A percentile compares a stretch with the other conserved stretches of the same genome.
These are phyloP conservation scores for Meleagris gallopavo DNA, from an alignment of 2,113 vertebrate species.

Conservation along the genomic window DNA sequence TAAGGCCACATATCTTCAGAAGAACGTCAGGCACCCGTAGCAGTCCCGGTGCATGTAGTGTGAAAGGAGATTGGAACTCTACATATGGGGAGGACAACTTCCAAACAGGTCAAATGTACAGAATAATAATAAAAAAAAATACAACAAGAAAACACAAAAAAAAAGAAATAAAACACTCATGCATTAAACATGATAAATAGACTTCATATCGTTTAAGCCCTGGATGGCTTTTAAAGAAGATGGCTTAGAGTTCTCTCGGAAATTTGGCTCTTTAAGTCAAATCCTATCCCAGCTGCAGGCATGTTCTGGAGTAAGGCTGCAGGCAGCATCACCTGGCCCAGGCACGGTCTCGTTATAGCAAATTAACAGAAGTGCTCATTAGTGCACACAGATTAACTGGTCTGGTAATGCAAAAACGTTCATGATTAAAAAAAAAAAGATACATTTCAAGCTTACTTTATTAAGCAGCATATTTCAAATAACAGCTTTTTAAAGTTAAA, in stretches of 20 bases:
- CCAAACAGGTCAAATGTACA: constrained; percentile 72
- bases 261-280: constrained; percentile 57
- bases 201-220: constrained; percentile 78
- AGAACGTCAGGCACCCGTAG: constrained; percentile 39
- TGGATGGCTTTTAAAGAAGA: constrained; percentile 71
- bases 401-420: constrained; percentile 74
- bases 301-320: neutral
- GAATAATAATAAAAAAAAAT: neutral
- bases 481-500: constrained; percentile 81
- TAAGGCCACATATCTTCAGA: constrained; percentile 61
- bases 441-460: constrained; percentile 85
- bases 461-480: constrained; percentile 84
- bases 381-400: constrained; percentile 78
- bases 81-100: constrained; percentile 45
- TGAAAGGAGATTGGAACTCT: constrained; percentile 8
- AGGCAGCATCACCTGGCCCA: neutral
- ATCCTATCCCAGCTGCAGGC: constrained; percentile 18
- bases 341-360: constrained; percentile 30
- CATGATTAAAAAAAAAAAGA: constrained; percentile 68
- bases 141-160: neutral
- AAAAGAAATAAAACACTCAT: constrained; percentile 73
- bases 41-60: constrained; percentile 48
- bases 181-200: constrained; percentile 84
- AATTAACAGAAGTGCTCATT: constrained; percentile 78
- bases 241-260: constrained; percentile 77